Evolutionary conservation across 2,888 invertebrate species (phyloP), one percentile per base, ranked within the genome.

Genomic region (Lepeophtheirus nordmannii): DNA sequence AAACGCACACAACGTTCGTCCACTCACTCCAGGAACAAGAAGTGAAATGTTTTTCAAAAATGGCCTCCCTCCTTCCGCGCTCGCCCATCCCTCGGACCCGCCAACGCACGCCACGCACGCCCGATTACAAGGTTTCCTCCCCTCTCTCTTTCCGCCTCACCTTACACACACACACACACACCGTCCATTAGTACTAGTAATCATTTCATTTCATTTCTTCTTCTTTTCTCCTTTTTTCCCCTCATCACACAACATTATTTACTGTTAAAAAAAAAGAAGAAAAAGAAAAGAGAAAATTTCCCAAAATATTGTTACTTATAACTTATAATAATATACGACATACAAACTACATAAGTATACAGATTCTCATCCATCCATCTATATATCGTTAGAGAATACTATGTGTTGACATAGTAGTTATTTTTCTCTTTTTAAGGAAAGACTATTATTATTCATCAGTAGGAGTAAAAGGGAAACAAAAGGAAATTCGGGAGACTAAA

Each of bases 71-170:
- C 30, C 30, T 30, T 30, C 30, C 3, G 30, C 53, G 53, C 53
- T 46, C 53, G 17, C 53, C n/a, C 53, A 14, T 14, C 53, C 53
- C 14, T n/a, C 14, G 53, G n/a, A 46, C 17, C 53, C 53, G 53
- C 53, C 53, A 46, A 46, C 14, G 53, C 53, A 46, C 17, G 53
- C 53, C 53, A 46, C n/a, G 53, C 53, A 46, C 53, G 53, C 53
- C 53, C 17, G 17, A 3, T 46, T n/a, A n/a, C 53, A n/a, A 46
- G n/a, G 53, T 46, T 46, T 17, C 53, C 53, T 17, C 53, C 53
- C 53, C 53, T 17, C 53, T 17, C 53, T 46, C 53, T 46, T 8
- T 46, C 8, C 8, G 3, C 53, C 2, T 8, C 53, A 5, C 17
- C 2, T 8, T 8, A 5, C 8, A 46, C 53, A 46, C n/a, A n/a